Evolutionary conservation across 2,797 vertebrate species (phyloP), one percentile per base, ranked within the genome.

Genomic region (Eremophila alpestris): DNA sequence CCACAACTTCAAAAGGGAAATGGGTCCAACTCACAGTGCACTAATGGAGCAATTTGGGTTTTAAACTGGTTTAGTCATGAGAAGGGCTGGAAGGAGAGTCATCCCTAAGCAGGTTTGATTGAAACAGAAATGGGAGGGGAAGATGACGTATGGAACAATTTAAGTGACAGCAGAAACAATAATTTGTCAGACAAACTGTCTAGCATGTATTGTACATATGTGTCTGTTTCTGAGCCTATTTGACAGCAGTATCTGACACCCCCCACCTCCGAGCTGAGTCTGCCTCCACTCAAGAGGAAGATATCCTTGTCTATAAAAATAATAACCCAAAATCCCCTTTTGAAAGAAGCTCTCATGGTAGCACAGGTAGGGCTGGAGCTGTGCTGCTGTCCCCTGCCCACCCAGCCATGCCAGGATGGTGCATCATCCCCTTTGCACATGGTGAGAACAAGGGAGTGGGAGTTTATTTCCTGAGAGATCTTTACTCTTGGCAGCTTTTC

Each of bases 181-280:
- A 90, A 93, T 95, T 93, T 96, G 94, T 96, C 93, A 96, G 91
- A 73, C 95, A 94, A 96, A 87, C 52, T 96, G 95, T 93, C 94
- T 94, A 89, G 91, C 83, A 82, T 95, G 56, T 79, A 94, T 94
- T 94, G 94, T 88, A 84, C 52, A 32, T 40, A 49, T 80, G 62
- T 89, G 65, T 91, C 87, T 83, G 81, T 83, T 95, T 84, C 94
- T 93, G 45, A 96, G 94, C 74, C 93, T 95, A 83, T 95, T 87
- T 96, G 95, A 94, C 91, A 95, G 93, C 80, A 86, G 83, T 90
- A 96, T 86, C 59, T 96, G 94, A 94, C 96, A 96, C 67, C 79
- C 93, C 24, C 95, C 94, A 93, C 88, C 95, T 81, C 88, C 91
- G 65, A 86, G 85, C 73, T 93, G 85, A 93, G 85, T 71, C 68